phyloP scores from a whole-genome alignment of 2,113 vertebrate species.

The Trogon surrucura region DNA sequence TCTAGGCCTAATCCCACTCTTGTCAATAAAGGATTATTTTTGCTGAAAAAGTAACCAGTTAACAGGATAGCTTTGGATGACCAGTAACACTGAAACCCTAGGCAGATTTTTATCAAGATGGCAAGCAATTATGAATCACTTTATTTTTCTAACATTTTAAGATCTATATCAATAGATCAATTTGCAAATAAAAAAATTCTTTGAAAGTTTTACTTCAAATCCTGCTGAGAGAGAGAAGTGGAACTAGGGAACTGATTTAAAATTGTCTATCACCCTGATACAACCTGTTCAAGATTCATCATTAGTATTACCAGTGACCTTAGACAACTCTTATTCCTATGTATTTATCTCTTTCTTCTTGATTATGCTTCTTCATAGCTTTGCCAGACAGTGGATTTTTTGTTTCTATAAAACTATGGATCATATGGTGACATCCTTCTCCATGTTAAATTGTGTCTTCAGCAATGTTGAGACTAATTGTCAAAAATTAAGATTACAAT shows the following conservation, averaged over 20 bases:
- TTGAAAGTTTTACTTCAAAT: background rate
- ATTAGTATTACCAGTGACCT: background rate
- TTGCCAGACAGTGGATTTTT: background rate
- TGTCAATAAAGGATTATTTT: background rate
- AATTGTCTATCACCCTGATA: background rate
- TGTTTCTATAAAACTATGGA: background rate
- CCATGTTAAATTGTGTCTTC: background rate
- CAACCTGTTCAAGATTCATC: background rate
- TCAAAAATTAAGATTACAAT: background rate
- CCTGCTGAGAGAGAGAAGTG: background rate
- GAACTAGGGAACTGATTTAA: background rate
- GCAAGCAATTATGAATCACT: background rate
- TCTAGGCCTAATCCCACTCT: constrained; percentile 29
- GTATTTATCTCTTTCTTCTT: background rate
- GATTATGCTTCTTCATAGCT: background rate
- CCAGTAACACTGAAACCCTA: background rate
- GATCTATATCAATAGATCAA: background rate
- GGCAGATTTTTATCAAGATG: constrained; percentile 9
- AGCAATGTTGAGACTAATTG: background rate
- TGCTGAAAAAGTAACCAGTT: constrained; percentile 2
- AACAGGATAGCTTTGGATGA: background rate
- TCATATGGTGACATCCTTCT: background rate
- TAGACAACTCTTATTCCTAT: background rate
- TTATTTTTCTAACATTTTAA: background rate
- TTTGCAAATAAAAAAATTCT: background rate